Evolutionary conservation across 2,797 vertebrate genomes (phyloP), one percentile per base, ranked within the genome.

Genomic region (Naso thynnoides): DNA sequence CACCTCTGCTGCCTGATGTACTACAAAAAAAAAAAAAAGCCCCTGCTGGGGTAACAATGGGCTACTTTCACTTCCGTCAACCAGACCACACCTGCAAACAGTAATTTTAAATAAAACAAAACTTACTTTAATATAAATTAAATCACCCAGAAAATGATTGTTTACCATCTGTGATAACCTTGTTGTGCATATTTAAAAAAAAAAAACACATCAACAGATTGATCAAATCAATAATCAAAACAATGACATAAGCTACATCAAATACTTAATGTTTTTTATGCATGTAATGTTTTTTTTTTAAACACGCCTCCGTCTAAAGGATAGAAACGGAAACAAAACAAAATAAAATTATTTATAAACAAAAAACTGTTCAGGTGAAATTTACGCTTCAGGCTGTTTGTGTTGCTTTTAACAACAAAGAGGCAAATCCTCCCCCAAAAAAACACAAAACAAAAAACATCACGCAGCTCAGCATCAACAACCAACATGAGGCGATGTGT

Each of bases 1-100:
- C 47, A 52, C 50, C 61, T 47, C 38, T 74, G 56, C 26, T 33
- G 61, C 54, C 63, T 24, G 33, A 4, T 68, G 65, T 49, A 52
- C 62, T 2, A 44, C 15, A 54, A 52, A 21, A 27, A 42, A 19
- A 58, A 54, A 52, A 21, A 27, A 42, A 19, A 58, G 11, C 24
- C 21, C 10, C 48, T 64, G 49, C 27, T 8, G 1, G 44, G 6
- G 2, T 3, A 50, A 76, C 80, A 78, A 73, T 21, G 42, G 63
- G 26, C 54, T 64, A 24, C 68, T 79, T 72, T 76, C 52, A 76
- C 72, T 65, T 76, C 80, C 52, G 55, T 27, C 26, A 68, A 60
- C 41, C 19, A 45, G 45, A 29, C 66, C 62, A 59, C 69, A 62
- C 69, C 63, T 62, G 53, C 9, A 18, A 8, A 42, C 5, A 29